These are phyloP conservation scores for Aix galericulata DNA, from an alignment of 2,113 vertebrate species.

Conservation along the genomic window DNA sequence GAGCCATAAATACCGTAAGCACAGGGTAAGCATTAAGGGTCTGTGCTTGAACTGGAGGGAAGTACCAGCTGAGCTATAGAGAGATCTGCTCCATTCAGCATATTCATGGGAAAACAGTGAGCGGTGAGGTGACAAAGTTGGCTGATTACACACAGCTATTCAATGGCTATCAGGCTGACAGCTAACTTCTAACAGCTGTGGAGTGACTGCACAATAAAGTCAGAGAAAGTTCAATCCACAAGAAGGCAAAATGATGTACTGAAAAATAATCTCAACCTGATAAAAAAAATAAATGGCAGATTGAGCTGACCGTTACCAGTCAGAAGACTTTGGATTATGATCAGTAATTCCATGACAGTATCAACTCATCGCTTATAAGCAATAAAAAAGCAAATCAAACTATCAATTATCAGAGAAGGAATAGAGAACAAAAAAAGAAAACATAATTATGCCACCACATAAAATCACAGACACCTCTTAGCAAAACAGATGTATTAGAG, in stretches of 20 bases:
- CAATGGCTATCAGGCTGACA: not conserved
- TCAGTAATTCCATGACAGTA: not conserved
- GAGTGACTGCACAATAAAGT: not conserved
- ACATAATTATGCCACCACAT: rapidly evolving
- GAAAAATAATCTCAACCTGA: not conserved
- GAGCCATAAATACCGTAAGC: not conserved
- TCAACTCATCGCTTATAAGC: not conserved
- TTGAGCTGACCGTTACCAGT: not conserved
- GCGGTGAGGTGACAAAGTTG: not conserved
- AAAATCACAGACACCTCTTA: not conserved
- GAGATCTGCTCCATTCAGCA: not conserved
- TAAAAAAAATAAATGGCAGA: not conserved
- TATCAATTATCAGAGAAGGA: not conserved
- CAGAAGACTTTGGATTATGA: not conserved
- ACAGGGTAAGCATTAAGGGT: not conserved
- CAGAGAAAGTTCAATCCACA: rapidly evolving
- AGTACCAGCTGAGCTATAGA: not conserved
- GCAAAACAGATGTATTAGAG: not conserved
- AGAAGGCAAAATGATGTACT: not conserved
- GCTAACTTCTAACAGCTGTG: not conserved
- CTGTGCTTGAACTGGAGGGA: not conserved
- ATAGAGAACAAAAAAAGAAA: not conserved
- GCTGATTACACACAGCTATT: not conserved
- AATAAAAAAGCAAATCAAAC: not conserved
- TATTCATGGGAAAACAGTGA: not conserved